Conservation (phyloP, 2,113 vertebrate species). For the Macrotus californicus region DNA sequence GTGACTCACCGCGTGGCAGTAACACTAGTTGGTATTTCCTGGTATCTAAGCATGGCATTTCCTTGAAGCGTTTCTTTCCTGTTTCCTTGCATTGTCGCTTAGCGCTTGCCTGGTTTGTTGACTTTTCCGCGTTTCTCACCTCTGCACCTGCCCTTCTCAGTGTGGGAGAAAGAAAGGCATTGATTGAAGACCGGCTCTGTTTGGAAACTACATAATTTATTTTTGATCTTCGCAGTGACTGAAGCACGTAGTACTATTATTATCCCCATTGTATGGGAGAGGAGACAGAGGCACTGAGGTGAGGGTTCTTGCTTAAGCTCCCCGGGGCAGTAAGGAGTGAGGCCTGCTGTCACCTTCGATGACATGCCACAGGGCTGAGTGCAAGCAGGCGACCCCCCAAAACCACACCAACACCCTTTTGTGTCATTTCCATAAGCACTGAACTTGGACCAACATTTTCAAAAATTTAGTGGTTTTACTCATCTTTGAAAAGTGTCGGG, state of each 20-base stretch:
- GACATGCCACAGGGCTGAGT: not conserved
- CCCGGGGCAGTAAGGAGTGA: not conserved
- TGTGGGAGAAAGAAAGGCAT: not conserved
- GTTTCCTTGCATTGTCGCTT: not conserved
- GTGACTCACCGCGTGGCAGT: rapidly evolving
- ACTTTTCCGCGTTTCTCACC: not conserved
- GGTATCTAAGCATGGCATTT: not conserved
- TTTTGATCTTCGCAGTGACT: not conserved
- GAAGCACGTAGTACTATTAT: not conserved
- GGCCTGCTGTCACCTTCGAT: not conserved
- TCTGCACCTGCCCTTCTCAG: not conserved
- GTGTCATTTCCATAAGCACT: not conserved
- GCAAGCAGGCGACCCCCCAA: not conserved
- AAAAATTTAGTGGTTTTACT: not conserved
- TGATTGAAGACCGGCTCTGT: not conserved
- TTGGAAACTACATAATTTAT: not conserved
- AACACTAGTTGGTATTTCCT: not conserved
- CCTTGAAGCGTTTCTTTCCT: not conserved
- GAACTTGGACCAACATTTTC: not conserved
- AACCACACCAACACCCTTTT: not conserved
- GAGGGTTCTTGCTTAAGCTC: not conserved
- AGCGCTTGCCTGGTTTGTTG: not conserved
- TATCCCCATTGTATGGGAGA: not conserved
- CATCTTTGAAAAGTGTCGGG: not conserved
- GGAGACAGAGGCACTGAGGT: not conserved